phyloP scores from a whole-genome alignment of 2,888 invertebrate species.

The Scaptomyza parva region DNA sequence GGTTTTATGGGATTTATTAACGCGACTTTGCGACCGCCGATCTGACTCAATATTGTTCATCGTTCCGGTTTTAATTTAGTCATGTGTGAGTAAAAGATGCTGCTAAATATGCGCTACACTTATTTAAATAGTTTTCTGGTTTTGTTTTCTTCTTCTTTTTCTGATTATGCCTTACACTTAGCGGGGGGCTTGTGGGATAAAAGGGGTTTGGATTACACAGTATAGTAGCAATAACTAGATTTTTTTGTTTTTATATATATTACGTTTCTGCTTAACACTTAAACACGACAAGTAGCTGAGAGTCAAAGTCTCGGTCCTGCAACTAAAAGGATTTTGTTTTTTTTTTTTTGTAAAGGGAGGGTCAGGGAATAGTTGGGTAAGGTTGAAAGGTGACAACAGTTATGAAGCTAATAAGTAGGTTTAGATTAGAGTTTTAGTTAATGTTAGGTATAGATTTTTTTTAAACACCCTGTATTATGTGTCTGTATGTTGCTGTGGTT shows the following conservation, averaged over 20 bases:
- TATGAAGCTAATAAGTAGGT: conserved; percentile 70
- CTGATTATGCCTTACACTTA: conserved; percentile 62
- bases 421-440: conserved; percentile 62
- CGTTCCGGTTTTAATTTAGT: conserved; percentile 59
- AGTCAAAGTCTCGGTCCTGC: conserved; percentile 57
- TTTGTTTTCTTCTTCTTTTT: conserved; percentile 22
- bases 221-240: conserved; percentile 74
- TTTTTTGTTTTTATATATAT: conserved; percentile 34
- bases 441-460: conserved; percentile 48
- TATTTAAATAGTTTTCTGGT: conserved; percentile 65
- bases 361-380: background rate
- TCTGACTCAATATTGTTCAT: conserved; percentile 35
- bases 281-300: conserved; percentile 76
- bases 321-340: conserved; percentile 38
- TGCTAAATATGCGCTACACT: conserved; percentile 78
- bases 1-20: conserved; percentile 54
- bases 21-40: conserved; percentile 31
- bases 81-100: conserved; percentile 79
- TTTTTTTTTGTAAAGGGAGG: background rate
- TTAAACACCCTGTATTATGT: conserved; percentile 76
- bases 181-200: conserved; percentile 34
- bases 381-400: conserved; percentile 60
- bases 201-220: conserved; percentile 57
- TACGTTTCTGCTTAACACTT: conserved; percentile 73
- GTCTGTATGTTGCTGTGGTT: conserved; percentile 12